phyloP scores from a whole-genome alignment of 30 jellyfish, hydroid and myxozoan species.

The Aurelia coerulea region DNA sequence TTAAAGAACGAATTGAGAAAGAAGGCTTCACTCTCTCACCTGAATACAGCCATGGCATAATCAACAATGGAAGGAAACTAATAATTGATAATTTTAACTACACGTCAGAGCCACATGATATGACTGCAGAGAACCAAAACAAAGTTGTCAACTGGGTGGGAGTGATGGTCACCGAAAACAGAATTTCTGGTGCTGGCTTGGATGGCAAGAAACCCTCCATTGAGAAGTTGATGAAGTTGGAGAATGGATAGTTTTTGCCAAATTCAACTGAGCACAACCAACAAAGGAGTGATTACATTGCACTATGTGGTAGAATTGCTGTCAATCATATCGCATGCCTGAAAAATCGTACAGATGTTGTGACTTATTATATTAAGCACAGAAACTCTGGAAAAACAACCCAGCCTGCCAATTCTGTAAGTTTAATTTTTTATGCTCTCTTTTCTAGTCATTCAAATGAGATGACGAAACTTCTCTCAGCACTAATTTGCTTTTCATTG shows the following conservation, averaged over 20 bases:
- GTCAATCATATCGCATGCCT: constrained; percentile 24
- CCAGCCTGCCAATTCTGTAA: constrained; percentile 17
- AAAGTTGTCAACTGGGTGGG: constrained; percentile 34
- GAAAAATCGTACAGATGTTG: constrained; percentile 13
- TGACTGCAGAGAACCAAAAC: constrained; percentile 39
- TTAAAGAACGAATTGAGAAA: neutral
- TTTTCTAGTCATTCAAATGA: neutral
- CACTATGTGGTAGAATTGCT: constrained; percentile 27
- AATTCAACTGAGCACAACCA: constrained; percentile 3
- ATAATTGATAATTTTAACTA: constrained; percentile 17
- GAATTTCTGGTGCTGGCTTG: constrained; percentile 26
- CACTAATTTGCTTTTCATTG: neutral
- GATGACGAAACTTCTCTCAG: neutral
- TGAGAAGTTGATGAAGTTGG: neutral
- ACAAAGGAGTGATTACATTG: constrained; percentile 19
- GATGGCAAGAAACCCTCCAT: constrained; percentile 18
- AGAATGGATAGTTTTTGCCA: constrained; percentile 26
- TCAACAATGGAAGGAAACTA: neutral
- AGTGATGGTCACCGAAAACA: constrained; percentile 17
- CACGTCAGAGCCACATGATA: constrained; percentile 25
- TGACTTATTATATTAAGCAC: constrained; percentile 8
- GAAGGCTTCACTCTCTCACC: constrained; percentile 16
- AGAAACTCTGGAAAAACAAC: constrained; percentile 1
- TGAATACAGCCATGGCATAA: neutral
- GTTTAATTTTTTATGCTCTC: neutral